Evolutionary conservation across 1,140 invertebrate species (phyloP).

Genomic region (Caenorhabditis brenneri): DNA sequence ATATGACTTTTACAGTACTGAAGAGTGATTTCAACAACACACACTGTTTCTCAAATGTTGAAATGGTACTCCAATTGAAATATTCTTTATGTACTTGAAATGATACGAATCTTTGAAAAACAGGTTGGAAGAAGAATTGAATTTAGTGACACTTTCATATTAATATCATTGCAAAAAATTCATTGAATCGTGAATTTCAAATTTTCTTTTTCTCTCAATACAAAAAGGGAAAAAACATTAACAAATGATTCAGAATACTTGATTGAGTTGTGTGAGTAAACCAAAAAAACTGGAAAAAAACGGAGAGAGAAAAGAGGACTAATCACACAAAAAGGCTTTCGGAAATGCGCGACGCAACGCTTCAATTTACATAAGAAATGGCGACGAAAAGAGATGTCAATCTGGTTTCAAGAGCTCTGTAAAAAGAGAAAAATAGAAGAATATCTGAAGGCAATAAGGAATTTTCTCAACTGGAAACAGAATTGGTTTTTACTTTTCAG

Average conservation of each 20-base stretch:
- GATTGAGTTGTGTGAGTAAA: not conserved
- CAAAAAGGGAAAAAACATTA: too few species aligned
- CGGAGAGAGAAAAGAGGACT: not conserved
- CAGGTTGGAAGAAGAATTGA: too few species aligned
- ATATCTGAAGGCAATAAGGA: not conserved
- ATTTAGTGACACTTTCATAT: too few species aligned
- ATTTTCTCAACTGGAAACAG: not conserved
- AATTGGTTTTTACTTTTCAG: not conserved
- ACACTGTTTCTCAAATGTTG: too few species aligned
- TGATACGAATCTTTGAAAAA: too few species aligned
- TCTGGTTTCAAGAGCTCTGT: constrained; percentile 15
- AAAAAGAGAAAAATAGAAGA: not conserved
- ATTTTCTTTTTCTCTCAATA: too few species aligned
- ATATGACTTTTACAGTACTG: too few species aligned
- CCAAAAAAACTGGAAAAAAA: not conserved
- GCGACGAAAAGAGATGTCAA: constrained; percentile 31
- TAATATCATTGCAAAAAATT: too few species aligned
- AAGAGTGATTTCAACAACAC: too few species aligned
- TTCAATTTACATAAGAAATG: constrained; percentile 19
- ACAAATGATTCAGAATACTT: not conserved
- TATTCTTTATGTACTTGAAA: too few species aligned
- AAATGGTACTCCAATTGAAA: too few species aligned
- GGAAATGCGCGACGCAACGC: not conserved
- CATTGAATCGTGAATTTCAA: not conserved
- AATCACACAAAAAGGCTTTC: constrained; percentile 28